These are phyloP conservation scores for Bolinopsis microptera DNA, from an alignment of 37 sponge, comb jelly and placozoan species.

Conservation along the genomic window DNA sequence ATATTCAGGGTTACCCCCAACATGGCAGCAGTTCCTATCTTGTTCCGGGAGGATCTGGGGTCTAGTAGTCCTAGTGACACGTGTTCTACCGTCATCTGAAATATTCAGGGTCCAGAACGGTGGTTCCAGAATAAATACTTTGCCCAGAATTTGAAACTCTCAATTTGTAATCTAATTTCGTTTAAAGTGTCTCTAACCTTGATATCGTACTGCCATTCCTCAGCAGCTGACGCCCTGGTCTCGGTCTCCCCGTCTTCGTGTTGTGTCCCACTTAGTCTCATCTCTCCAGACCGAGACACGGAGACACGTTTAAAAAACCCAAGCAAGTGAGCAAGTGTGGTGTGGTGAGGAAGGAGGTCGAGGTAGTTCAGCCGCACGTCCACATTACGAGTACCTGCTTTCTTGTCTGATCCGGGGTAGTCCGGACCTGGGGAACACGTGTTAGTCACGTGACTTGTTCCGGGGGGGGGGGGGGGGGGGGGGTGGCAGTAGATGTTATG, in stretches of 20 bases:
- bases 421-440: slow-evolving; percentile 9
- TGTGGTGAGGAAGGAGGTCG: slow-evolving; percentile 28
- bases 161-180: too few relatives aligned
- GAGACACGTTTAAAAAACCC: slow-evolving; percentile 10
- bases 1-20: slow-evolving; percentile 13
- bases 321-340: slow-evolving; percentile 23
- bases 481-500: too few relatives aligned
- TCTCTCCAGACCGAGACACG: not conserved
- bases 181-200: too few relatives aligned
- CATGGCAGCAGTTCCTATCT: slow-evolving; percentile 44
- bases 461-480: too few relatives aligned
- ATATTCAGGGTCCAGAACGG: too few relatives aligned
- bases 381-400: not conserved
- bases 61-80: slow-evolving; percentile 58
- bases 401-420: not conserved
- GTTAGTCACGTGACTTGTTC: too few relatives aligned
- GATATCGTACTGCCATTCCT: slow-evolving; percentile 33
- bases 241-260: not conserved
- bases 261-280: not conserved
- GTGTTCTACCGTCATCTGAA: slow-evolving; percentile 25
- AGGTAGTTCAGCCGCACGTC: slow-evolving; percentile 24
- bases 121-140: too few relatives aligned
- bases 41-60: not conserved
- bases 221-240: not conserved
- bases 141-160: too few relatives aligned